Evolutionary conservation across 1,140 invertebrate species (phyloP).

Genomic region (Drosophila pandora): DNA sequence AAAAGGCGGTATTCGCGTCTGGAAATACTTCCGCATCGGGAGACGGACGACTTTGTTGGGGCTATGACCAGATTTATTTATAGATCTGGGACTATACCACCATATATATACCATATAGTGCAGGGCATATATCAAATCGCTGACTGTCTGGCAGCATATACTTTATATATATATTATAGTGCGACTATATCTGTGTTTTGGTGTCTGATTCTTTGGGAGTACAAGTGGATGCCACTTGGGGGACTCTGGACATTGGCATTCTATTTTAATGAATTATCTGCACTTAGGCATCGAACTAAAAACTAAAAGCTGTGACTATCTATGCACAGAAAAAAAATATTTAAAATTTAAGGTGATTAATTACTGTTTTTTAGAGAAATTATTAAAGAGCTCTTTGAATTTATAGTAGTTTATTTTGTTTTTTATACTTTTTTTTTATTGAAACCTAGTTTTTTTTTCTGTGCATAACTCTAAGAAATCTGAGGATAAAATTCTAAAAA

Average conservation of each 20-base stretch:
- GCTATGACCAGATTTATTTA: constrained; percentile 40
- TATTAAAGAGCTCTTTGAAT: no score
- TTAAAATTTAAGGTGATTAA: no score
- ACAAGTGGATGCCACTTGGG: constrained; percentile 51
- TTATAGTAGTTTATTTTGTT: not conserved
- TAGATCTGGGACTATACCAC: constrained; percentile 46
- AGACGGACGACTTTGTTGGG: constrained; percentile 48
- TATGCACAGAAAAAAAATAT: constrained; percentile 2
- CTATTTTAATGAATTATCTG: constrained; percentile 78
- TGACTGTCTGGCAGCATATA: constrained; percentile 32
- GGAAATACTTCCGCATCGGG: constrained; percentile 80
- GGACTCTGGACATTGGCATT: constrained; percentile 68
- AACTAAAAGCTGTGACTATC: constrained; percentile 36
- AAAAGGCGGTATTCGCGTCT: constrained; percentile 44
- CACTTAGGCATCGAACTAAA: constrained; percentile 75
- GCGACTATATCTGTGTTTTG: constrained; percentile 39
- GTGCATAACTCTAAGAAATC: not conserved
- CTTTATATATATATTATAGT: not conserved
- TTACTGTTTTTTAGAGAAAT: no score
- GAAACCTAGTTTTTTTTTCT: not conserved
- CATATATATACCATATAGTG: constrained; percentile 27
- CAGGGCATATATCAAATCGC: constrained; percentile 55
- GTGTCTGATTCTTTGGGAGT: constrained; percentile 21
- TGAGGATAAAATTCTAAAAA: not conserved
- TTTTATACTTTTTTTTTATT: not conserved